Evolutionary conservation across 1,140 invertebrate genomes (phyloP).

Genomic region (Tetraneura akinire): DNA sequence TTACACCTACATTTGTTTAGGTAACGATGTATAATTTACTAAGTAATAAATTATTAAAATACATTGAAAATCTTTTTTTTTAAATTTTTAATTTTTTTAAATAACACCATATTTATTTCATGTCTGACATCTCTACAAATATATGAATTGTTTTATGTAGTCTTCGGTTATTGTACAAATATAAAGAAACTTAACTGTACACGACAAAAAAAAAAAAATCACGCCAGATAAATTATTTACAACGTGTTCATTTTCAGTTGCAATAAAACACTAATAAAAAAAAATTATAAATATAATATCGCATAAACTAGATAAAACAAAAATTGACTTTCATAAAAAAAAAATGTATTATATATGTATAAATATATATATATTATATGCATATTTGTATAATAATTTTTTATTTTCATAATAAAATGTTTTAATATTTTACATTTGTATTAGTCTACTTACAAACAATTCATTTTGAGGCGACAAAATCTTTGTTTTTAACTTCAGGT

Average conservation of each 20-base stretch:
- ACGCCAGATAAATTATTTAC: slow-evolving; percentile 40
- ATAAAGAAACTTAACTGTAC: slow-evolving; percentile 44
- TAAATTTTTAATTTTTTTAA: slow-evolving; percentile 23
- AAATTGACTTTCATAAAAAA: slow-evolving; percentile 38
- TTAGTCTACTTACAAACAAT: slow-evolving; percentile 51
- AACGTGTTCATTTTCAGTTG: slow-evolving; percentile 27
- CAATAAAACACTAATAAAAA: slow-evolving; percentile 40
- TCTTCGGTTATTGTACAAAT: slow-evolving; percentile 48
- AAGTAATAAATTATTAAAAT: not conserved
- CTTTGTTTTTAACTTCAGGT: slow-evolving; percentile 17
- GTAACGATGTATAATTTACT: too few relatives aligned
- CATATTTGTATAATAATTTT: not conserved
- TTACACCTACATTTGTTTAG: not conserved
- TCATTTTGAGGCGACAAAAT: slow-evolving; percentile 42
- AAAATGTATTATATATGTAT: slow-evolving; percentile 13
- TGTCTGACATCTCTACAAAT: slow-evolving; percentile 51
- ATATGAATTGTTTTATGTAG: slow-evolving; percentile 49
- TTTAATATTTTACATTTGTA: slow-evolving; percentile 4
- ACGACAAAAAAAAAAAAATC: slow-evolving; percentile 47
- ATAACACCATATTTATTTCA: slow-evolving; percentile 42
- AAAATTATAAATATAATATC: slow-evolving; percentile 44
- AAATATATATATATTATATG: slow-evolving; percentile 18
- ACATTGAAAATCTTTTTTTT: not conserved
- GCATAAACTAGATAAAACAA: slow-evolving; percentile 40
- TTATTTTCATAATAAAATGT: slow-evolving; percentile 23